These are phyloP conservation scores for Drosophila nr. perissopoda DNA, from an alignment of 2,888 invertebrate genomes.

Conservation along the genomic window DNA sequence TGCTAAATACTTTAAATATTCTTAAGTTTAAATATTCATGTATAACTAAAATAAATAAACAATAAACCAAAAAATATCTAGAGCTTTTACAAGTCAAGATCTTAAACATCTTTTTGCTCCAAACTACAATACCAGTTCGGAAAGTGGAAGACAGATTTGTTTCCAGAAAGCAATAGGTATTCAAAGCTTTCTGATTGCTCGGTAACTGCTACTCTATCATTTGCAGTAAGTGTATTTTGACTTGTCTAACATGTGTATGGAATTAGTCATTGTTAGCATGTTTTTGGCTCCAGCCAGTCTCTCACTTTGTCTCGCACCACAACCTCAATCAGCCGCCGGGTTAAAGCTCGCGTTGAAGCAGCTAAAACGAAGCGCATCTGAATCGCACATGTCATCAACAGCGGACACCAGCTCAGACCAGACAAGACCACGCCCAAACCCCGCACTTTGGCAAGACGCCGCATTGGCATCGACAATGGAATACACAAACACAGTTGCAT, in stretches of 20 bases:
- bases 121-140: not conserved
- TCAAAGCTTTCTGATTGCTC: not conserved
- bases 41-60: not conserved
- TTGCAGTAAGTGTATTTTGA: not conserved
- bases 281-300: constrained; percentile 31
- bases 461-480: constrained; percentile 28
- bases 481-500: constrained; percentile 53
- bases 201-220: not conserved
- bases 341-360: constrained; percentile 15
- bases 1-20: no score
- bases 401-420: constrained; percentile 7
- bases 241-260: constrained; percentile 40
- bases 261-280: constrained; percentile 60
- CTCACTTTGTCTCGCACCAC: not conserved
- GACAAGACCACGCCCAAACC: constrained; percentile 2
- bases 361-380: constrained; percentile 57
- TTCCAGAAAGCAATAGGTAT: not conserved
- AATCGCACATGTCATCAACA: constrained; percentile 75
- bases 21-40: not conserved
- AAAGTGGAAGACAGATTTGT: not conserved
- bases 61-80: not conserved
- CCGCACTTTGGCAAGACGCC: constrained; percentile 13
- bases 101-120: not conserved
- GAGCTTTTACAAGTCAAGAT: no score
- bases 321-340: constrained; percentile 27